These are phyloP conservation scores for Ormyrus rosae DNA, from an alignment of 2,888 invertebrate genomes.

Conservation along the genomic window DNA sequence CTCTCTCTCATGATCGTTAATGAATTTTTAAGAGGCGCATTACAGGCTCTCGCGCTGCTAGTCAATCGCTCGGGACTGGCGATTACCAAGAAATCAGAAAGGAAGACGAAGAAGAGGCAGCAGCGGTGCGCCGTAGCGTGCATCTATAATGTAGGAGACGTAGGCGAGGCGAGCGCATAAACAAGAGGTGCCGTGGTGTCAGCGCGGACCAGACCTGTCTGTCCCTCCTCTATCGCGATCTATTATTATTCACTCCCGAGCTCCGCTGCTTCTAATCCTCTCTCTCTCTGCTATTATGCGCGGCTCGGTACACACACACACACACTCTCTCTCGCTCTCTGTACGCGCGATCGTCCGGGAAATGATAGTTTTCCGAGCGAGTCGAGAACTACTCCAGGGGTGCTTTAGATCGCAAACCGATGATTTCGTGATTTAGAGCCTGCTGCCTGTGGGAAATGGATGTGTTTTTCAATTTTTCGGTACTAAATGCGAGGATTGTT, in stretches of 20 bases:
- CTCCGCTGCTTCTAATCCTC: background rate
- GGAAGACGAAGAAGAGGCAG: conserved; percentile 15
- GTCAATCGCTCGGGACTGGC: background rate
- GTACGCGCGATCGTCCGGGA: background rate
- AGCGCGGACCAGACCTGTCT: conserved; percentile 10
- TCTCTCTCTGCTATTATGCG: background rate
- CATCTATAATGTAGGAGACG: conserved; percentile 22
- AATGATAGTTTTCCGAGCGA: too few relatives aligned
- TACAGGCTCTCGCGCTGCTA: background rate
- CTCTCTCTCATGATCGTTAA: conserved; percentile 15
- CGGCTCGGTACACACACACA: conserved; percentile 41
- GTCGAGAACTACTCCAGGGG: too few relatives aligned
- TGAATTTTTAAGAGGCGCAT: conserved; percentile 38
- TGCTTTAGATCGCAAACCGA: too few relatives aligned
- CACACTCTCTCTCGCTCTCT: conserved; percentile 57
- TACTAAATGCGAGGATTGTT: too few relatives aligned
- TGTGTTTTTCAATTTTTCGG: too few relatives aligned
- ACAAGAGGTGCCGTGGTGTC: conserved; percentile 4
- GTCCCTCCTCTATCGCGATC: conserved; percentile 57
- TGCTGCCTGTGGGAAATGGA: too few relatives aligned
- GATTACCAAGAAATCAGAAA: conserved; percentile 43
- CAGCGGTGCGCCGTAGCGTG: background rate
- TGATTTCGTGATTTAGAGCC: too few relatives aligned
- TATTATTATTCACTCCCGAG: conserved; percentile 59
- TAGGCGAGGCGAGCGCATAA: background rate